phyloP scores from a whole-genome alignment of 2,113 vertebrate genomes.

The Calonectris borealis region DNA sequence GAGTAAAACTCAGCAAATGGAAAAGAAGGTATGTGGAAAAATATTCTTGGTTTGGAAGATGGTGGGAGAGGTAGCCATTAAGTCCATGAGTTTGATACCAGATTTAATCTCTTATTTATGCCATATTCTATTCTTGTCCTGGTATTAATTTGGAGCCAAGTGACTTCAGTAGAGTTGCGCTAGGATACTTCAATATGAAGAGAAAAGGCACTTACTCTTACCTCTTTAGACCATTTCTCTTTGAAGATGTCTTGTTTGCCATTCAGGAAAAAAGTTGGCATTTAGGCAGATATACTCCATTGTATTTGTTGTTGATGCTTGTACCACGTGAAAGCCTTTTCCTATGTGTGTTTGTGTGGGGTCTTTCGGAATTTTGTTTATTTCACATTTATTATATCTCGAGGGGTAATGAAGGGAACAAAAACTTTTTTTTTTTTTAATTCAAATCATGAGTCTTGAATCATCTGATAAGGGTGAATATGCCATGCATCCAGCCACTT shows the following conservation, averaged over 20 bases:
- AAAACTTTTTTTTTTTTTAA: neutral
- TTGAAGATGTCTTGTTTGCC: neutral
- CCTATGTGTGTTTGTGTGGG: too few relatives aligned
- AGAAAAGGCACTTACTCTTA: neutral
- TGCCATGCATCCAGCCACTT: rapidly evolving
- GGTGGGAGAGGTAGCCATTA: neutral
- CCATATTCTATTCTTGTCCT: neutral
- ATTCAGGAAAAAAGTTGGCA: neutral
- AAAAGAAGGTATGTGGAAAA: neutral
- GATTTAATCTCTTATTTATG: neutral
- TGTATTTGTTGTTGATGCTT: neutral
- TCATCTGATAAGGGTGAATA: neutral
- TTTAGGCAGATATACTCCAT: neutral
- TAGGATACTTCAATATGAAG: neutral
- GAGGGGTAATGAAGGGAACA: neutral
- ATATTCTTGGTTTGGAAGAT: neutral
- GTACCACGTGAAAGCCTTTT: neutral
- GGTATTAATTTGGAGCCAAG: neutral
- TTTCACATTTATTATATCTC: neutral
- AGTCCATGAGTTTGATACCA: neutral
- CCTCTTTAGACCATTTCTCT: neutral
- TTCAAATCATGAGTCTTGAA: neutral
- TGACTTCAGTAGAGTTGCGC: neutral
- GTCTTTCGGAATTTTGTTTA: neutral
- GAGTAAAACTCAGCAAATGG: neutral